Evolutionary conservation across 2,888 invertebrate genomes (phyloP).

Genomic region (Eupithecia pulchellata): DNA sequence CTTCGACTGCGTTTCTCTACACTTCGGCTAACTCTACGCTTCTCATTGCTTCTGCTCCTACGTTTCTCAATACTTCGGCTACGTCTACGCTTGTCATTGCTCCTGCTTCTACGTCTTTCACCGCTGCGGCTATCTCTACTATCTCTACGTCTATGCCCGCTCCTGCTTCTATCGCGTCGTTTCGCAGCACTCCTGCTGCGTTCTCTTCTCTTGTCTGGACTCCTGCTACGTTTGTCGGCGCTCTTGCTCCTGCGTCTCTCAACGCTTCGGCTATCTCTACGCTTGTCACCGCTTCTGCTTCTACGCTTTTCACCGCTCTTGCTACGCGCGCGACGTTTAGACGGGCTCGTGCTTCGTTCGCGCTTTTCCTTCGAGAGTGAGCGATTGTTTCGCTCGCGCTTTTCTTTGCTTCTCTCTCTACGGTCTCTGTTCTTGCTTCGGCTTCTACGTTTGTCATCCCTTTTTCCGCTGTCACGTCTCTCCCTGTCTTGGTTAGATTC

Average conservation of each 20-base stretch:
- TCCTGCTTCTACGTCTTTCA: conserved; percentile 25
- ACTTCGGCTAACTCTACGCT: conserved; percentile 51
- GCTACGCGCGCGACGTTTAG: conserved; percentile 7
- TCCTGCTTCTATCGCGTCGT: conserved; percentile 28
- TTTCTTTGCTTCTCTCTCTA: conserved; percentile 2
- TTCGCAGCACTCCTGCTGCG: conserved; percentile 26
- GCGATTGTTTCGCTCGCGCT: conserved; percentile 2
- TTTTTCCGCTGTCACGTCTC: conserved; percentile 29
- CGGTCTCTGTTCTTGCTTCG: conserved; percentile 23
- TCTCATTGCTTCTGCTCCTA: conserved; percentile 37
- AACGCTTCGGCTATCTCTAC: conserved; percentile 1
- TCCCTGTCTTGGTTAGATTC: conserved; percentile 2
- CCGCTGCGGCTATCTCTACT: conserved; percentile 24
- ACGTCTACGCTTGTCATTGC: conserved; percentile 24
- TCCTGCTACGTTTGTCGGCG: conserved; percentile 11
- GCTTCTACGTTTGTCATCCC: conserved; percentile 25
- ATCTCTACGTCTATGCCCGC: conserved; percentile 26
- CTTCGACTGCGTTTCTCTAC: neutral
- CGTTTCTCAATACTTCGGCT: neutral
- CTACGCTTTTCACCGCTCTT: conserved; percentile 25
- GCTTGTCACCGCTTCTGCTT: conserved; percentile 14
- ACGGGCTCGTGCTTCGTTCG: conserved; percentile 16
- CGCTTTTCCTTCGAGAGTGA: conserved; percentile 5
- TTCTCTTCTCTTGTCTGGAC: conserved; percentile 24
- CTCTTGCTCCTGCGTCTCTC: conserved; percentile 7